A percentile compares a stretch with the other conserved stretches of the same genome.
These are phyloP conservation scores for Tympanoctomys barrerae DNA, from an alignment of 2,797 vertebrate species.

Conservation along the genomic window DNA sequence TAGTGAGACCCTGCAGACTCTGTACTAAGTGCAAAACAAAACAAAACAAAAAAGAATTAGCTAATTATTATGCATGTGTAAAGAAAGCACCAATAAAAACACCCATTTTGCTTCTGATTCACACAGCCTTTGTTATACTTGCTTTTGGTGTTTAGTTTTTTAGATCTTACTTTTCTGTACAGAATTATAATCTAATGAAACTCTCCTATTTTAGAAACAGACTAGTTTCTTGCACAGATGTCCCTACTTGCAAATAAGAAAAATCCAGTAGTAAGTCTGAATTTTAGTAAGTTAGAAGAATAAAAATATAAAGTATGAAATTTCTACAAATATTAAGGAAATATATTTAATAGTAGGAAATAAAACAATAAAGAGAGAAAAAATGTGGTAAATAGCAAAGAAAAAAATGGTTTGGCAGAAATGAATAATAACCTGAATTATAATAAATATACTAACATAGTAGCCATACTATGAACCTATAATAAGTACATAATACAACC, in stretches of 20 bases:
- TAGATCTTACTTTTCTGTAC: conserved; percentile 10
- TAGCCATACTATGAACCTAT: neutral
- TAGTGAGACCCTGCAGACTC: too few relatives aligned
- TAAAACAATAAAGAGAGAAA: neutral
- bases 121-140: neutral
- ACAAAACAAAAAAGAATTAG: neutral
- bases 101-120: neutral
- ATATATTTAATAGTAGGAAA: neutral
- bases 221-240: neutral
- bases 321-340: conserved; percentile 23
- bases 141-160: neutral
- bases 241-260: neutral
- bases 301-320: neutral
- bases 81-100: conserved; percentile 17
- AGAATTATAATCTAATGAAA: conserved; percentile 44
- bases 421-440: neutral
- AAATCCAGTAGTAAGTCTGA: neutral
- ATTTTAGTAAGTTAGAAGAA: conserved; percentile 33
- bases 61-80: neutral
- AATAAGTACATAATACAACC: neutral
- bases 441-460: neutral
- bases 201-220: neutral
- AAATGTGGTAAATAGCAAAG: neutral
- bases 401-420: conserved; percentile 33
- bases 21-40: too few relatives aligned